phyloP scores from a whole-genome alignment of 2,888 invertebrate species.

The Dioctria linearis region DNA sequence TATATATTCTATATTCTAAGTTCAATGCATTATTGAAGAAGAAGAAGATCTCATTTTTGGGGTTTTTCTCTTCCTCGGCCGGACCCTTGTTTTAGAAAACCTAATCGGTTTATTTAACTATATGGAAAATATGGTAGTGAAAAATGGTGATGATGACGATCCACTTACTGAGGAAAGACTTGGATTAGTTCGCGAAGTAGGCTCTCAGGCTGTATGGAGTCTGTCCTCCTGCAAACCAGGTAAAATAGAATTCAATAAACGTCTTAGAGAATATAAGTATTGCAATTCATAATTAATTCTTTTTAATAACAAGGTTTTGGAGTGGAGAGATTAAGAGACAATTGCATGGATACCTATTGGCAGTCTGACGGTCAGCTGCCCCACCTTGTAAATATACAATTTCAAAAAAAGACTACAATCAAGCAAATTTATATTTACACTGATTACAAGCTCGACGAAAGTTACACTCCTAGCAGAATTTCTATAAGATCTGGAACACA shows the following conservation, averaged over 20 bases:
- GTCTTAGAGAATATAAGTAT: background rate
- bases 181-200: conserved; percentile 83
- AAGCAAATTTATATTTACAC: conserved; percentile 97
- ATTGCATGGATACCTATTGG: conserved; percentile 98
- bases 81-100: no score
- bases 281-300: background rate
- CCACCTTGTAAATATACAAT: conserved; percentile 97
- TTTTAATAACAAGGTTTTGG: conserved; percentile 85
- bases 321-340: conserved; percentile 95
- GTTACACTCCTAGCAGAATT: conserved; percentile 97
- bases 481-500: conserved; percentile 95
- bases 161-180: conserved; percentile 68
- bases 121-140: conserved; percentile 58
- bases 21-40: no score
- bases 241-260: conserved; percentile 64
- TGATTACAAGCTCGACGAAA: conserved; percentile 98
- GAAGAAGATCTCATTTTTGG: no score
- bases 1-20: no score
- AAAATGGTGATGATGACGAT: conserved; percentile 66
- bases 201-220: conserved; percentile 96
- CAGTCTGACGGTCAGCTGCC: conserved; percentile 99
- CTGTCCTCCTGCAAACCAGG: conserved; percentile 98
- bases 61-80: no score
- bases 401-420: conserved; percentile 94
- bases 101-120: no score